phyloP scores from a whole-genome alignment of 2,797 vertebrate genomes.

The Eidolon dupreanum region DNA sequence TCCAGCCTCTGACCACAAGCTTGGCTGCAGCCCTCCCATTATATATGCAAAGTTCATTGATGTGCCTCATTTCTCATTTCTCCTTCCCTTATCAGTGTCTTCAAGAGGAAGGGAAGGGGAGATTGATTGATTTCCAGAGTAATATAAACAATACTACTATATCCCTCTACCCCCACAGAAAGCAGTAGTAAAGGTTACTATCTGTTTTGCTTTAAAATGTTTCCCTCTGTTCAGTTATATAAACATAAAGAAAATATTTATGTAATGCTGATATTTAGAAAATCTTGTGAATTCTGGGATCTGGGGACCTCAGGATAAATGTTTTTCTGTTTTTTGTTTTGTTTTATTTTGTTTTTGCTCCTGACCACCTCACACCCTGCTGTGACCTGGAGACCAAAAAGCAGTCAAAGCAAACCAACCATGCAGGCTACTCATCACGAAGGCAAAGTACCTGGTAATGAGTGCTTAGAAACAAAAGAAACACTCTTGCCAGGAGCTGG shows the following conservation, averaged over 20 bases:
- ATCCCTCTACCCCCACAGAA: background rate
- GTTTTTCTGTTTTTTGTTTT: background rate
- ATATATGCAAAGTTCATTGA: background rate
- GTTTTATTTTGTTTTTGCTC: background rate
- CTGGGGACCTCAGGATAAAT: background rate
- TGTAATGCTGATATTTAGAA: background rate
- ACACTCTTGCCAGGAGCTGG: background rate
- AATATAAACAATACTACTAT: background rate
- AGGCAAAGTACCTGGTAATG: background rate
- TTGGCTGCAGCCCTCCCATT: background rate
- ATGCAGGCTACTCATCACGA: background rate
- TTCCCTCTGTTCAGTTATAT: background rate
- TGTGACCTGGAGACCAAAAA: constrained; percentile 3
- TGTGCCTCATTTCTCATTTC: background rate
- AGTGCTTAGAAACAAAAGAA: constrained; percentile 28
- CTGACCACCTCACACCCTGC: background rate
- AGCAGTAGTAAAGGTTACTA: background rate
- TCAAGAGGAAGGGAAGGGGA: background rate
- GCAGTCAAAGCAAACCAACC: background rate
- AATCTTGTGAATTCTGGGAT: background rate
- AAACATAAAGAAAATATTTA: constrained; percentile 39
- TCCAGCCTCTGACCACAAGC: background rate
- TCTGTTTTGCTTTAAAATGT: constrained; percentile 4
- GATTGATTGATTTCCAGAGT: background rate
- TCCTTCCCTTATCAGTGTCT: background rate